Evolutionary conservation across 2,797 vertebrate species (phyloP), one percentile per base, ranked within the genome.

Genomic region (Pygocentrus nattereri): DNA sequence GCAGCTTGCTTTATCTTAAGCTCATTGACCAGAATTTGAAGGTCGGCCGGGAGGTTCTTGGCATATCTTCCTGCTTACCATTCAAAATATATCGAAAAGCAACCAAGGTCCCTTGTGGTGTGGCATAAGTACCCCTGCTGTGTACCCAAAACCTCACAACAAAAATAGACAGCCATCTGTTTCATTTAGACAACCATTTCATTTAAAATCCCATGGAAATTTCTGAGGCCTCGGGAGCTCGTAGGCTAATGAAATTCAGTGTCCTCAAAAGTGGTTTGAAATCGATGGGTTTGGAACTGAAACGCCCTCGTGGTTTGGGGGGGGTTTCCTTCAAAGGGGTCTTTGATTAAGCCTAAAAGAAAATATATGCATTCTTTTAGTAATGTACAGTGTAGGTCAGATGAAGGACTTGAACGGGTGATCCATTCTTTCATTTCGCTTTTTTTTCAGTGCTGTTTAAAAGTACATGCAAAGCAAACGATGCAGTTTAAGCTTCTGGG

Each of bases 231-330:
- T 74, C 67, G 30, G 47, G 73, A 78, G 88, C 86, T 85, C 73
- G 81, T 74, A 83, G 88, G 90, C 87, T 81, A 88, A 88, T 88
- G 88, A 92, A 91, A 92, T 86, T 85, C 67, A 85, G 87, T 76
- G 81, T 84, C 85, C 84, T 90, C 81, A 91, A 91, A 94, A 93
- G 94, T 93, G 93, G 94, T 91, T 90, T 89, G 79, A 89, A 90
- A 93, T 94, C 91, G 89, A 90, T 80, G 83, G 86, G 87, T 87
- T 87, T 23, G 38, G 84, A 70, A 76, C 50, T 86, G 91, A 90
- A 93, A 93, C 90, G 93, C 92, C 93, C 92, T 91, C 71, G 88
- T 92, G 93, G 92, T 93, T 94, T 85, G 83, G 80, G 41, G 8
- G 89, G 90, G 90, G 88, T 85, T 91, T 90, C 87, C 87, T 78